Percentiles rank a stretch among this genome's conserved stretches.
Evolutionary conservation across 2,797 vertebrate genomes (phyloP).

Genomic region (Taenioides sp.): DNA sequence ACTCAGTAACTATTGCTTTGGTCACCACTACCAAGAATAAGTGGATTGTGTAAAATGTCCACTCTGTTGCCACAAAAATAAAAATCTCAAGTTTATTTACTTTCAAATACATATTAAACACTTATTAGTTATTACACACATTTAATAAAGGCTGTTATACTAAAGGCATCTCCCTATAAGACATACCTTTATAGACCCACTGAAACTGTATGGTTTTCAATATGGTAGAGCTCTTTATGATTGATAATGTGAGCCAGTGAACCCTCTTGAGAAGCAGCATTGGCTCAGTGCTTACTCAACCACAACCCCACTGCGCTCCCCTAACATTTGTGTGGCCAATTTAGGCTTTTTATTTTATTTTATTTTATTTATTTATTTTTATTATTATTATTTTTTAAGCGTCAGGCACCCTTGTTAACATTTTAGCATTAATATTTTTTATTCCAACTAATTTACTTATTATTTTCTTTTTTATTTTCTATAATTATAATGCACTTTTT

Average conservation of each 20-base stretch:
- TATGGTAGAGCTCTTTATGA: conserved; percentile 60
- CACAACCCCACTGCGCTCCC: conserved; percentile 59
- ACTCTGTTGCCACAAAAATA: conserved; percentile 11
- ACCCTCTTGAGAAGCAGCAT: conserved; percentile 62
- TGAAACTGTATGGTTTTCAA: neutral
- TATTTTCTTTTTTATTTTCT: neutral
- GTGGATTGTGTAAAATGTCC: conserved; percentile 31
- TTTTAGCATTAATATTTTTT: conserved; percentile 6
- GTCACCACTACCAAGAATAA: conserved; percentile 48
- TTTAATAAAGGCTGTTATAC: neutral
- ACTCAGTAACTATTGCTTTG: conserved; percentile 69
- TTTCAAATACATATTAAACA: neutral
- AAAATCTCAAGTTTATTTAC: neutral
- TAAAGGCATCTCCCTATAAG: neutral
- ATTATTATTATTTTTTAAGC: no score
- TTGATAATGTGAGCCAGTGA: conserved; percentile 77
- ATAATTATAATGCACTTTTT: conserved; percentile 35
- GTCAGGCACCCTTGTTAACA: no score
- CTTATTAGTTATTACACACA: neutral
- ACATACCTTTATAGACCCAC: neutral
- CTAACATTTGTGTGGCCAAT: conserved; percentile 25
- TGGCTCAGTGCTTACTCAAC: conserved; percentile 60
- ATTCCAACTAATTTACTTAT: conserved; percentile 34
- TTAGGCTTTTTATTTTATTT: no score
- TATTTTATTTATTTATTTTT: no score